Percentiles rank a stretch among this genome's conserved stretches.
These are phyloP conservation scores for Phrynocephalus versicolor DNA, from an alignment of 2,113 vertebrate genomes.

Conservation along the genomic window DNA sequence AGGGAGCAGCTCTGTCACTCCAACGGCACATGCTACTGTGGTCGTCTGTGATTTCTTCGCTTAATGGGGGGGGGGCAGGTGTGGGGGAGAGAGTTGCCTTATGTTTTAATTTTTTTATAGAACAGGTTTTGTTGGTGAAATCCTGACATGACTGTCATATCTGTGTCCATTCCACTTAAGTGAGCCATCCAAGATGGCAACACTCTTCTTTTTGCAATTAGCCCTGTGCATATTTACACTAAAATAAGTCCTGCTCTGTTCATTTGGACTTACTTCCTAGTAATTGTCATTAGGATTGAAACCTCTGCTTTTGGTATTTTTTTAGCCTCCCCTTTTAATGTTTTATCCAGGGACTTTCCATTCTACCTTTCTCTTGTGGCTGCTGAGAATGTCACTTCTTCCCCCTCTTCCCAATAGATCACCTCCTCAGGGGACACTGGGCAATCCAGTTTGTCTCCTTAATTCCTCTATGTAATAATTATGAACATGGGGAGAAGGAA, in stretches of 20 bases:
- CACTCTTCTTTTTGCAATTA: background rate
- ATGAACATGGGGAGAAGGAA: constrained; percentile 26
- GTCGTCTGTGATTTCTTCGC: rapidly evolving
- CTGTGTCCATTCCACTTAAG: background rate
- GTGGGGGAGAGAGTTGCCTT: background rate
- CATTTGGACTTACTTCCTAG: background rate
- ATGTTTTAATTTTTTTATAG: background rate
- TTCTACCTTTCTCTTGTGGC: background rate
- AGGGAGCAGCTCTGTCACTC: constrained; percentile 1
- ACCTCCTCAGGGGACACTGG: constrained; percentile 57
- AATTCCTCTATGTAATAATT: constrained; percentile 45
- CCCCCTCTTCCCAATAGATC: constrained; percentile 47
- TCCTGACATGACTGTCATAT: background rate
- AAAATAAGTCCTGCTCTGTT: background rate
- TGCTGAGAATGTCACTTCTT: constrained; percentile 29
- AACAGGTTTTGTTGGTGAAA: background rate
- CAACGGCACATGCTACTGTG: background rate
- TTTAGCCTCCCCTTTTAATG: background rate
- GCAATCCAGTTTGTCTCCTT: constrained; percentile 38
- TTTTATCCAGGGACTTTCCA: background rate
- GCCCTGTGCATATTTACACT: background rate
- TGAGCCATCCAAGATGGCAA: background rate
- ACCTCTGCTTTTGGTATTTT: background rate
- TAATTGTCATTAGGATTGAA: background rate
- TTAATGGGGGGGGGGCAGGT: background rate